Base-by-base conservation (phyloP, 2,797 vertebrate species). In the Epinephelus malabaricus region DNA sequence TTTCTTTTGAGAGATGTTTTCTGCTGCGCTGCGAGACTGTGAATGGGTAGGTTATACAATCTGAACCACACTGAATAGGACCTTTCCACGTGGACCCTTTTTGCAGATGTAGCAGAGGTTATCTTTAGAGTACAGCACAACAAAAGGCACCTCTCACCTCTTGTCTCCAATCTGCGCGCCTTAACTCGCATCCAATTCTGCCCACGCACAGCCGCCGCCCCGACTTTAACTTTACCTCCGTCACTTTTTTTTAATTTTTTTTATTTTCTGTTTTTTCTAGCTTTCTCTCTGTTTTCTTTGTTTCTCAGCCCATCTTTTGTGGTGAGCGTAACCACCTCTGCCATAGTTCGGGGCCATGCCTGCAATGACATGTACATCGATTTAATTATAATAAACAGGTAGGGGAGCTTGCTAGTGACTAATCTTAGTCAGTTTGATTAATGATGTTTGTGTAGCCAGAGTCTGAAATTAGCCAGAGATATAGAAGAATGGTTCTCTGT, bases 341-440 rank as follows among this genome's bases (percentile, higher is more conserved):
- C 87, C 53, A 63, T 69, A 47, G 82, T 80, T 86, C 34, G 58
- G 49, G 87, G 76, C 75, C 66, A 68, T 2, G 78, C 82, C 86
- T 88, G 84, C 79, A 79, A 86, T 84, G 89, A 88, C 92, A 87
- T 62, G 6, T 90, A 91, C 94, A 93, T 94, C 69, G 89, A 94
- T 95, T 94, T 93, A 92, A 95, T 95, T 94, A 94, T 92, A 93
- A 94, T 92, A 94, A 95, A 94, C 92, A 91, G 86, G 91, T 92
- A 91, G 80, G 61, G 70, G 81, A 82, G 86, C 87, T 93, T 87
- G 87, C 89, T 84, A 88, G 88, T 90, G 86, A 93, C 94, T 92
- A 92, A 95, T 95, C 92, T 94, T 93, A 92, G 93, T 95, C 94
- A 94, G 72, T 83, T 88, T 95, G 95, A 95, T 95, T 92, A 95